A percentile compares a stretch with the other conserved stretches of the same genome.
These are phyloP conservation scores for Actenoides lindsayi DNA, from an alignment of 2,113 vertebrate genomes.

Conservation along the genomic window DNA sequence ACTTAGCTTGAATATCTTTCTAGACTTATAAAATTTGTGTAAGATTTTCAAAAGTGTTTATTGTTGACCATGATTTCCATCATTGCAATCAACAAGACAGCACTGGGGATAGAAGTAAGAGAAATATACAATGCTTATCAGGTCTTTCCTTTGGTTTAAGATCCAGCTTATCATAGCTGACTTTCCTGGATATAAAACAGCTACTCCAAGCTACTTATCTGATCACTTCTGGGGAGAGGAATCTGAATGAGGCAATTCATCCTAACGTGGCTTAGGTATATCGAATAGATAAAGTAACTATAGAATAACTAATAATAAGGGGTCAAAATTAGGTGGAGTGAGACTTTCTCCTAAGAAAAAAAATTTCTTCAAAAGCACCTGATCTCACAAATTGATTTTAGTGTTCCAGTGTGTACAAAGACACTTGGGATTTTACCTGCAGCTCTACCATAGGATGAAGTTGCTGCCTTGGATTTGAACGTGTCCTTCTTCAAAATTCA, in stretches of 20 bases:
- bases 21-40: not conserved
- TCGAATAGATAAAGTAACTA: not conserved
- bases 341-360: not conserved
- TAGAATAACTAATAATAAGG: not conserved
- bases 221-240: not conserved
- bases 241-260: not conserved
- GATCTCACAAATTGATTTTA: not conserved
- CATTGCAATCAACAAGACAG: not conserved
- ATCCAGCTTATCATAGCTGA: not conserved
- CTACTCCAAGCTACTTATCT: not conserved
- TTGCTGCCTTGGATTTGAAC: not conserved
- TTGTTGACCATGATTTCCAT: not conserved
- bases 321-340: not conserved
- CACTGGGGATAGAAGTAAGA: not conserved
- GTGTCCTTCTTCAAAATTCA: not conserved
- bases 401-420: not conserved
- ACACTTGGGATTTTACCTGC: not conserved
- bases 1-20: not conserved
- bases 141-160: not conserved
- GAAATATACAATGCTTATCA: not conserved
- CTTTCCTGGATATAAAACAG: not conserved
- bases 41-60: not conserved
- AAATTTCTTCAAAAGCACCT: not conserved
- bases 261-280: not conserved
- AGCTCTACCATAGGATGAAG: not conserved